Conservation (phyloP, 2,888 invertebrate species). For the Apeira syringaria region DNA sequence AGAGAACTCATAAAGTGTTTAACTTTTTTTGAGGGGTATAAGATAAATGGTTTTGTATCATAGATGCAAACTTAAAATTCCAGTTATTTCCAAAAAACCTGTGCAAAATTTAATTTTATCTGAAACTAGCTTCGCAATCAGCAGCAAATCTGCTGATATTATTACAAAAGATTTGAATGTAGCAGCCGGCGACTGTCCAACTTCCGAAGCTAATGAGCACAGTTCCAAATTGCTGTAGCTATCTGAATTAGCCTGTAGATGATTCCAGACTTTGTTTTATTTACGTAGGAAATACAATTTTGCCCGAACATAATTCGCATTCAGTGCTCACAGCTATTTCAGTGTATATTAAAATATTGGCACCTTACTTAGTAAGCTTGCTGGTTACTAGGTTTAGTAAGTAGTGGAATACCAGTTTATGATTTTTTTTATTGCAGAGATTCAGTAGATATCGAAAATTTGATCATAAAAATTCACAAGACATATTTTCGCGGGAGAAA, state of each 20-base stretch:
- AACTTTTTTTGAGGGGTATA: constrained; percentile 17
- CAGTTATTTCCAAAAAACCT: neutral
- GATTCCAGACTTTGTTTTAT: constrained; percentile 2
- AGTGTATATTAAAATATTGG: no score
- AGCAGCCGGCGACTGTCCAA: constrained; percentile 30
- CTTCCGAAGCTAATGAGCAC: constrained; percentile 20
- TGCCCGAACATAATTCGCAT: neutral
- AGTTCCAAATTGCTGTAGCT: constrained; percentile 6
- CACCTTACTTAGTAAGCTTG: no score
- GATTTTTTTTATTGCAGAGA: no score
- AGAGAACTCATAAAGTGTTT: constrained; percentile 18
- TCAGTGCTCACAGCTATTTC: no score
- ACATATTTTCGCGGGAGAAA: no score
- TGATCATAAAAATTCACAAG: no score
- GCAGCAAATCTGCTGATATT: constrained; percentile 26
- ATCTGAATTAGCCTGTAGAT: constrained; percentile 11
- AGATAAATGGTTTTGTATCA: no score
- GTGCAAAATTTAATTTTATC: constrained; percentile 11
- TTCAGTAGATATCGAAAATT: no score
- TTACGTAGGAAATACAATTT: neutral
- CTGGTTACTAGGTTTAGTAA: no score
- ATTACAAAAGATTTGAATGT: constrained; percentile 30
- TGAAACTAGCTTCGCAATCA: constrained; percentile 25
- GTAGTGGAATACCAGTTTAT: no score
- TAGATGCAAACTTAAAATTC: no score